Percentiles rank a stretch among this genome's conserved stretches.
Evolutionary conservation across 2,113 vertebrate species (phyloP).

Genomic region (Pan paniscus): DNA sequence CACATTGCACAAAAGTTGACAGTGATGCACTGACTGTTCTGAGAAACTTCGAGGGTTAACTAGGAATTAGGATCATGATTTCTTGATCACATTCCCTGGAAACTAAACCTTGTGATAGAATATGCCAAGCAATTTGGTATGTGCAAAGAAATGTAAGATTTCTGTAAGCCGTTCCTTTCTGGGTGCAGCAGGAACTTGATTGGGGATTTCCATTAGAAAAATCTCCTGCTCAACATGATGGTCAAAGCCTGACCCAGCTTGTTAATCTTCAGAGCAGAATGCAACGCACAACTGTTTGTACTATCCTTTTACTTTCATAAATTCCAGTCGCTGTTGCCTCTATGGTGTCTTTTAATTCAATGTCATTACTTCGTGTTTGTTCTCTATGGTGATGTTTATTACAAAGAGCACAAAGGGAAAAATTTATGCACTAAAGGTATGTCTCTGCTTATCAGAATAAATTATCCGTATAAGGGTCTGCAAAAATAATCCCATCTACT

Average conservation of each 20-base stretch:
- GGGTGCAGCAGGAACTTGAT: background rate
- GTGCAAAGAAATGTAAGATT: background rate
- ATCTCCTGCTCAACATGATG: background rate
- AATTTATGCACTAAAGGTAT: slow-evolving; percentile 41
- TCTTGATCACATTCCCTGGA: background rate
- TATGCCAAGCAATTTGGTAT: background rate
- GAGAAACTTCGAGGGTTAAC: slow-evolving; percentile 11
- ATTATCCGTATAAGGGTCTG: slow-evolving; percentile 10
- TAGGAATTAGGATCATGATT: slow-evolving; percentile 18
- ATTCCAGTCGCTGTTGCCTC: background rate
- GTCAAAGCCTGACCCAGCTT: background rate
- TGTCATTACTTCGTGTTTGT: slow-evolving; percentile 55
- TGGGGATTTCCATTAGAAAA: background rate
- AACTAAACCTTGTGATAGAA: background rate
- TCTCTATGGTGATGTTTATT: slow-evolving; percentile 41
- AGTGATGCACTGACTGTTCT: background rate
- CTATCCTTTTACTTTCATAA: slow-evolving; percentile 24
- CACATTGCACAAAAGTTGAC: background rate
- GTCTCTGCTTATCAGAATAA: slow-evolving; percentile 36
- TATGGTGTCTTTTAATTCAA: slow-evolving; percentile 53
- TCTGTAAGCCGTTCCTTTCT: background rate
- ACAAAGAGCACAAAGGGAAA: slow-evolving; percentile 40
- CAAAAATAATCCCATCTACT: background rate
- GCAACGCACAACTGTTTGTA: slow-evolving; percentile 37
- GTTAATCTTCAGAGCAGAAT: slow-evolving; percentile 27